These are phyloP conservation scores for Sigmodon hispidus DNA, from an alignment of 2,113 vertebrate genomes.

Conservation along the genomic window DNA sequence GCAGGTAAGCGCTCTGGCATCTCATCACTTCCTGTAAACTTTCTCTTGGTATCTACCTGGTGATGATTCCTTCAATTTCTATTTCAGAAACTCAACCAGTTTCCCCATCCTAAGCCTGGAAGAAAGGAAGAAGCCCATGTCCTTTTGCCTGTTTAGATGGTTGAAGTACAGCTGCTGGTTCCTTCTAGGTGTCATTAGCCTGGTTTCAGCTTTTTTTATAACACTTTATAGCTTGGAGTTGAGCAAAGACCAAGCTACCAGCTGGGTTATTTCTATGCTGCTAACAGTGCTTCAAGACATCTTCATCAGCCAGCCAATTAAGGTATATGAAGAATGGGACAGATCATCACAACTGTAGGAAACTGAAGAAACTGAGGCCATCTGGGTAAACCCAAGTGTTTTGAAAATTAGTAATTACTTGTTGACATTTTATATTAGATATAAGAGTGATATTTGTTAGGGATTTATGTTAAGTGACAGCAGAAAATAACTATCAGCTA, in stretches of 20 bases:
- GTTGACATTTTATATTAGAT: no score
- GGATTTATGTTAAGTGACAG: neutral
- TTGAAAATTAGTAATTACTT: neutral
- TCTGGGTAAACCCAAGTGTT: neutral
- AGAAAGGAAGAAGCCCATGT: neutral
- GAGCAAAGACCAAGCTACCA: conserved; percentile 75
- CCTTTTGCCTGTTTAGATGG: neutral
- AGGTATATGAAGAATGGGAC: conserved; percentile 53
- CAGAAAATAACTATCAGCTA: neutral
- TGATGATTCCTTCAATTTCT: neutral
- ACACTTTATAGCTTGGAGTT: conserved; percentile 79
- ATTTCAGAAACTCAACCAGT: conserved; percentile 57
- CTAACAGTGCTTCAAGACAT: conserved; percentile 76
- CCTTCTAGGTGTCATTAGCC: conserved; percentile 60
- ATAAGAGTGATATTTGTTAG: neutral
- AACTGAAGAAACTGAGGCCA: neutral
- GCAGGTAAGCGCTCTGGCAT: neutral
- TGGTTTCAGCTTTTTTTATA: conserved; percentile 77
- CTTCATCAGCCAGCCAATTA: conserved; percentile 78
- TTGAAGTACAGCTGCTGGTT: conserved; percentile 72
- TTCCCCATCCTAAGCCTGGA: conserved; percentile 54
- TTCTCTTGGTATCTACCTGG: neutral
- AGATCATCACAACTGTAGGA: fast-evolving
- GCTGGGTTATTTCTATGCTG: conserved; percentile 76
- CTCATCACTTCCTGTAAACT: neutral